A percentile compares a stretch with the other conserved stretches of the same genome.
These are phyloP conservation scores for Pterois miles DNA, from an alignment of 2,797 vertebrate genomes.

Conservation along the genomic window DNA sequence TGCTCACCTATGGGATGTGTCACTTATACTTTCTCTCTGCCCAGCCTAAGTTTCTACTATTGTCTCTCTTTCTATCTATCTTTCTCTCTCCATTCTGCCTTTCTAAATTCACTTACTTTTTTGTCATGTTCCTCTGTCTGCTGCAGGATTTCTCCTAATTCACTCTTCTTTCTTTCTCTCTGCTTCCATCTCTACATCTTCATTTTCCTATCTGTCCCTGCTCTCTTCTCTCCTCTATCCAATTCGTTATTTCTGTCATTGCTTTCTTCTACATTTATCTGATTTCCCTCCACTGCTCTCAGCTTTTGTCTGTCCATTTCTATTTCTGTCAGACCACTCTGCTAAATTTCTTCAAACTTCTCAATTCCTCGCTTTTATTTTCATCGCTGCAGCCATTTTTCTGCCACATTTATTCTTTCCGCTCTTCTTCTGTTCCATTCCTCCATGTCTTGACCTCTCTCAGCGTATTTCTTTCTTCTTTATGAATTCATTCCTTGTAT, in stretches of 20 bases:
- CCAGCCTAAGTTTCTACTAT: too few relatives aligned
- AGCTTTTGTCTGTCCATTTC: constrained; percentile 6
- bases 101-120: neutral
- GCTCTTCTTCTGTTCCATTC: neutral
- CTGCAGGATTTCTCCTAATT: neutral
- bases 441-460: neutral
- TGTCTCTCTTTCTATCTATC: neutral
- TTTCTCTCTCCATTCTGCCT: neutral
- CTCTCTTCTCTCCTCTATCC: neutral
- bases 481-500: neutral
- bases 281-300: neutral
- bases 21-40: neutral
- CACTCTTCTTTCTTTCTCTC: neutral
- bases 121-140: neutral
- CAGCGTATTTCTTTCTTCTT: neutral
- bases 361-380: neutral
- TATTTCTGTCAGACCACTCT: neutral
- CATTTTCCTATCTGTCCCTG: neutral
- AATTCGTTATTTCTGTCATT: neutral
- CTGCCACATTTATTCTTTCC: neutral
- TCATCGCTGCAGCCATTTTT: neutral
- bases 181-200: neutral
- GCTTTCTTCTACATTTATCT: constrained; percentile 6
- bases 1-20: constrained; percentile 11
- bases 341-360: neutral